A percentile compares a stretch with the other conserved stretches of the same genome.
phyloP scores from a whole-genome alignment of 2,113 vertebrate genomes.

The Capricornis sumatraensis region DNA sequence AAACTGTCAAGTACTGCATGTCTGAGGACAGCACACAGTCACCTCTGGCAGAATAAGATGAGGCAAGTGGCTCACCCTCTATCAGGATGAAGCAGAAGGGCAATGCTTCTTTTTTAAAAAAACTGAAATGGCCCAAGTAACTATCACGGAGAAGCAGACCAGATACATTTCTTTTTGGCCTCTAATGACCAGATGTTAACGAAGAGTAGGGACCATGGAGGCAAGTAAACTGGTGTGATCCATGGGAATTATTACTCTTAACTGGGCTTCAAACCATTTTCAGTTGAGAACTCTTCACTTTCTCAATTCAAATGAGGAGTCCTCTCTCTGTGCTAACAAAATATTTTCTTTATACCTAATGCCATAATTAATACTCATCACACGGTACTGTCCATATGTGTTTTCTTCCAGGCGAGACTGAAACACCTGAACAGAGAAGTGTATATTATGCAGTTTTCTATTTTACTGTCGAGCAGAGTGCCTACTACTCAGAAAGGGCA shows the following conservation, averaged over 20 bases:
- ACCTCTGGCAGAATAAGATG: not conserved
- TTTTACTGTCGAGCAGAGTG: not conserved
- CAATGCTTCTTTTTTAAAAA: not conserved
- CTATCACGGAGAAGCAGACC: not conserved
- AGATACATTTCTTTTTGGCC: not conserved
- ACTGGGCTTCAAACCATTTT: not conserved
- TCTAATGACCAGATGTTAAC: not conserved
- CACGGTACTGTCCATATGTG: too few species aligned
- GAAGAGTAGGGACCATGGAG: not conserved
- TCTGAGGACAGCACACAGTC: not conserved
- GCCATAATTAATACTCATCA: not conserved
- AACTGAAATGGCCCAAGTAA: not conserved
- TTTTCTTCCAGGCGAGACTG: not conserved
- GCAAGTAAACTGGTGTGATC: not conserved
- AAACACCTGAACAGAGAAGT: not conserved
- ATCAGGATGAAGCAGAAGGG: not conserved
- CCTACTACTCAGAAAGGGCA: not conserved
- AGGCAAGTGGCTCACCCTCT: not conserved
- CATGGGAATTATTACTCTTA: not conserved
- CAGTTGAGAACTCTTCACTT: not conserved
- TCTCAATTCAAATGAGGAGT: not conserved
- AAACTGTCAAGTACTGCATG: not conserved
- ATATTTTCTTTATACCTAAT: not conserved
- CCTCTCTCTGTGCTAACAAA: not conserved
- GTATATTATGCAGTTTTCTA: not conserved